These are phyloP conservation scores for Oxyteleia sp. DNA, from an alignment of 2,888 invertebrate species.

Conservation along the genomic window DNA sequence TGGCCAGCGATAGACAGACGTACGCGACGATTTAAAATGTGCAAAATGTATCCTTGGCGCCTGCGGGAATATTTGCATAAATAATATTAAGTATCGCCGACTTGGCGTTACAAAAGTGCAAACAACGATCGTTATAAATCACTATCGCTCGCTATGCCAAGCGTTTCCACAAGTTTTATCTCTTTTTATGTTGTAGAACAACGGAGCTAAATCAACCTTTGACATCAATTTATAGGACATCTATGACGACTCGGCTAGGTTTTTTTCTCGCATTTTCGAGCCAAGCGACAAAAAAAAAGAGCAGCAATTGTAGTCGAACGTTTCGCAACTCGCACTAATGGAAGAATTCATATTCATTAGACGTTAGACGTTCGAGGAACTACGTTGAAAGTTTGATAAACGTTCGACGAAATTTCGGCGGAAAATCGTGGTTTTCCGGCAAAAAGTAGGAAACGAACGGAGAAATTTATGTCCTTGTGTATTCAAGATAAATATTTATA, in stretches of 20 bases:
- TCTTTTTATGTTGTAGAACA: constrained; percentile 44
- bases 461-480: too few relatives aligned
- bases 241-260: not conserved
- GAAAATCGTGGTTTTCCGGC: not conserved
- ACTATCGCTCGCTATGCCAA: constrained; percentile 49
- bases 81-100: constrained; percentile 61
- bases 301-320: too few relatives aligned
- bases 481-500: not conserved
- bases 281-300: too few relatives aligned
- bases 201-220: constrained; percentile 50
- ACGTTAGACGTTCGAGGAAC: not conserved
- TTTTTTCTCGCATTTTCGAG: constrained; percentile 10
- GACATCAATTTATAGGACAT: constrained; percentile 50
- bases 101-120: constrained; percentile 55
- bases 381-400: not conserved
- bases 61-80: constrained; percentile 56
- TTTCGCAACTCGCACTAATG: too few relatives aligned
- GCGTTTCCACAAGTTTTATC: constrained; percentile 57
- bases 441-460: too few relatives aligned
- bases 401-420: not conserved
- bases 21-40: constrained; percentile 63
- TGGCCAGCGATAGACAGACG: constrained; percentile 29
- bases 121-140: constrained; percentile 66
- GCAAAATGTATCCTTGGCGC: constrained; percentile 54
- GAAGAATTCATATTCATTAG: not conserved